phyloP scores from a whole-genome alignment of 2,113 vertebrate genomes.

The Rana temporaria region DNA sequence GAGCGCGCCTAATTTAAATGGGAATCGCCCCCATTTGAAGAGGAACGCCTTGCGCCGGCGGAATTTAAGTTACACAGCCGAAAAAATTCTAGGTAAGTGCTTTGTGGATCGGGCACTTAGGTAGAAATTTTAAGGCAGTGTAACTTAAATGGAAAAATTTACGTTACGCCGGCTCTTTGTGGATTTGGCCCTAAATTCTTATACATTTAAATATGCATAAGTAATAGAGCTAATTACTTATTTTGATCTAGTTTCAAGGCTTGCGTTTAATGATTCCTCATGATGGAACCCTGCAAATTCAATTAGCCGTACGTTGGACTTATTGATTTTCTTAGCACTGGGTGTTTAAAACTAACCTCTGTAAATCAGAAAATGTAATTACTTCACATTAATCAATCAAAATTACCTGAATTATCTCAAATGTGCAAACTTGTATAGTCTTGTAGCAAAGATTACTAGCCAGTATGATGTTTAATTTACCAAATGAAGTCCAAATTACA shows the following conservation, averaged over 20 bases:
- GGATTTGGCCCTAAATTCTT: no score
- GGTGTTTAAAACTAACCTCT: conserved; percentile 48
- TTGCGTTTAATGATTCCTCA: not conserved
- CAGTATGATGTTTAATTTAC: not conserved
- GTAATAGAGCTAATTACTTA: not conserved
- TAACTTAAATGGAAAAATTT: no score
- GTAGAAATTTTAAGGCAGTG: no score
- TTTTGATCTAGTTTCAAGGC: not conserved
- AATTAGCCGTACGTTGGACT: conserved; percentile 31
- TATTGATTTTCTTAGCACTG: conserved; percentile 36
- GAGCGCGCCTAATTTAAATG: no score
- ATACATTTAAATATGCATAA: not conserved
- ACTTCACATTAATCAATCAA: conserved; percentile 25
- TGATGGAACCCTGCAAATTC: not conserved
- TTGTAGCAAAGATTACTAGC: conserved; percentile 20
- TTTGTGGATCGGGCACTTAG: no score
- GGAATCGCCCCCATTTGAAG: no score
- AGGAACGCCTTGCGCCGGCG: no score
- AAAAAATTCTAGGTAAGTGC: no score
- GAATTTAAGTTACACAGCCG: no score
- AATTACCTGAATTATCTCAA: conserved; percentile 9
- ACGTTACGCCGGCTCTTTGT: no score
- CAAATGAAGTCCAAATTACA: not conserved
- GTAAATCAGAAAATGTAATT: conserved; percentile 30
- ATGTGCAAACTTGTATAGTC: conserved; percentile 1